Evolutionary conservation across 2,797 vertebrate species (phyloP), one percentile per base, ranked within the genome.

Genomic region (Leucoraja ocellata): DNA sequence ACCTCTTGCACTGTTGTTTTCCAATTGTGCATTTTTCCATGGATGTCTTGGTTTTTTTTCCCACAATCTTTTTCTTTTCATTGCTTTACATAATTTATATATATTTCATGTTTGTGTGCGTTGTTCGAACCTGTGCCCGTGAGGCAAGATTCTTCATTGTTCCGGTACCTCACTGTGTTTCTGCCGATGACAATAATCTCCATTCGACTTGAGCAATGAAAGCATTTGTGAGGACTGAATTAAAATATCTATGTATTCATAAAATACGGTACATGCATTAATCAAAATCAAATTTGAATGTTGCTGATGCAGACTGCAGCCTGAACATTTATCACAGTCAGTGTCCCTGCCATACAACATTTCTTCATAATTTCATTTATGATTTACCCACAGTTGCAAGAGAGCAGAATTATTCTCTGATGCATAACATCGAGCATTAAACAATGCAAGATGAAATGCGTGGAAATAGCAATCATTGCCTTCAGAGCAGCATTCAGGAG

Each of bases 191-290:
- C 46, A 54, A 54, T 54, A 54, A 54, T 54, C 46, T 54, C 4
- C 46, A 54, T 54, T 54, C 3, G 46, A 54, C 46, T 83, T 58
- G 63, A 32, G 83, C 63, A 86, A 86, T 86, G 4, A 65, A 61
- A 65, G 61, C 5, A 86, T 21, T 13, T 28, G 25, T 63, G 61
- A 63, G 58, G 10, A 32, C 28, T 14, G 5, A 7, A 86, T 32
- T 86, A 86, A 63, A 63, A 86, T 86, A 65, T 86, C 2, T n/a
- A 32, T 63, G 18, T 61, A 84, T 84, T 84, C 58, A 84, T n/a
- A 25, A 86, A 65, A 28, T 14, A 54, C 46, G 46, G 46, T 54
- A 61, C 83, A 65, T 32, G 14, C 83, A 86, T 86, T 86, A 86
- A 86, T 16, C 58, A 88, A 23, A 68, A 88, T 68, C 61, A 68